phyloP scores from a whole-genome alignment of 1,140 invertebrate genomes.

The Nebria ingens region DNA sequence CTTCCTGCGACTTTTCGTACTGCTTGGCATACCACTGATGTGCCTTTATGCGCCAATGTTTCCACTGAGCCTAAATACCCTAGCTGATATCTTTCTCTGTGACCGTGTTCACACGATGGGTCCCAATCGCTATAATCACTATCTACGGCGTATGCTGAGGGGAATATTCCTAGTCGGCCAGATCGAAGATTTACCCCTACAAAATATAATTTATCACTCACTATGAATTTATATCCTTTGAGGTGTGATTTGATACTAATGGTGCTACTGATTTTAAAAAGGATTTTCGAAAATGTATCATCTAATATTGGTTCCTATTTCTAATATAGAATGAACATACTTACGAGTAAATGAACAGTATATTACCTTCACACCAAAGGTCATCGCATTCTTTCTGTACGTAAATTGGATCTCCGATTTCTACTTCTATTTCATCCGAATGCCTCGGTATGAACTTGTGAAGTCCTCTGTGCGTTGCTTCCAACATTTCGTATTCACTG shows the following conservation, averaged over 20 bases:
- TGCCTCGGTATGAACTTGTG: slow-evolving; percentile 93
- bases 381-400: slow-evolving; percentile 95
- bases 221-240: background rate
- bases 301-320: background rate
- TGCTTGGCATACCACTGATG: slow-evolving; percentile 76
- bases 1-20: slow-evolving; percentile 70
- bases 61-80: slow-evolving; percentile 94
- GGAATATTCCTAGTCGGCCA: slow-evolving; percentile 88
- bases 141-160: slow-evolving; percentile 91
- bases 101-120: slow-evolving; percentile 70
- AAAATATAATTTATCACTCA: slow-evolving; percentile 16
- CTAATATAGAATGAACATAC: slow-evolving; percentile 7
- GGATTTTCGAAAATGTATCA: too few species aligned
- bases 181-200: slow-evolving; percentile 86
- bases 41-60: slow-evolving; percentile 87
- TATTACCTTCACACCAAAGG: slow-evolving; percentile 87
- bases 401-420: slow-evolving; percentile 95
- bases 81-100: slow-evolving; percentile 80
- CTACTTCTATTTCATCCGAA: slow-evolving; percentile 88
- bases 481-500: slow-evolving; percentile 75
- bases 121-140: slow-evolving; percentile 92
- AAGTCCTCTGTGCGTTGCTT: slow-evolving; percentile 88
- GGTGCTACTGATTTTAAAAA: too few species aligned
- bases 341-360: too few species aligned
- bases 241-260: too few species aligned